Conservation (phyloP, 2,113 vertebrate genomes). For the Uropsilus gracilis region DNA sequence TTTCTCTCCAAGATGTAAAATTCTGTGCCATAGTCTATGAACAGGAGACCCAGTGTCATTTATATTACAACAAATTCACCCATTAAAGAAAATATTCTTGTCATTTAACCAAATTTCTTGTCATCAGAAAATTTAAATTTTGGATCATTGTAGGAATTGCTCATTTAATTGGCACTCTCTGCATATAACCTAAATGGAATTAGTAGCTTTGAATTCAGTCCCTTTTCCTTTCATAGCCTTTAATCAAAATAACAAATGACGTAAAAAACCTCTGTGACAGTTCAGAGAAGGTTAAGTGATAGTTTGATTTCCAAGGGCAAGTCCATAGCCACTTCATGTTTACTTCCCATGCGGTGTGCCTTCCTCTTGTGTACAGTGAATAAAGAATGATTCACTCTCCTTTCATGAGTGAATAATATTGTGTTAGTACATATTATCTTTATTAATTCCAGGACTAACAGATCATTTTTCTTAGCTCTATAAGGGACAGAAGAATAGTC, state of each 20-base stretch:
- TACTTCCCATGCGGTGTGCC: not conserved
- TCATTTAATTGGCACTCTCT: not conserved
- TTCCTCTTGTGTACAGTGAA: not conserved
- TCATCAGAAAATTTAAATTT: constrained; percentile 5
- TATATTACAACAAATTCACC: not conserved
- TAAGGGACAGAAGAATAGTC: not conserved
- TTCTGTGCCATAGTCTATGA: not conserved
- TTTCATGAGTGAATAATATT: constrained; percentile 21
- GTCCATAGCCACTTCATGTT: not conserved
- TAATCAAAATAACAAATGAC: not conserved
- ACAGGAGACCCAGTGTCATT: not conserved
- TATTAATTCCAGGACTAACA: constrained; percentile 17
- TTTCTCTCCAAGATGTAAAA: not conserved
- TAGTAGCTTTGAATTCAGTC: not conserved
- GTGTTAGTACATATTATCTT: constrained; percentile 18
- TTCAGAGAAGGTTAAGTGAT: not conserved
- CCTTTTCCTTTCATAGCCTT: not conserved
- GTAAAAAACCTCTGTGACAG: not conserved
- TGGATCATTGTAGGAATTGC: not conserved
- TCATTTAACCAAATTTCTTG: not conserved
- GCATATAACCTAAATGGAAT: not conserved
- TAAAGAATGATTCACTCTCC: not conserved
- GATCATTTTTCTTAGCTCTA: not conserved
- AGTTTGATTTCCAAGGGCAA: constrained; percentile 45
- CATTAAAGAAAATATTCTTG: not conserved